Percentiles rank a stretch among this genome's conserved stretches.
Evolutionary conservation across 92 coral and sea anemone genomes (phyloP).

Genomic region (Umimayanthus chanpuru): DNA sequence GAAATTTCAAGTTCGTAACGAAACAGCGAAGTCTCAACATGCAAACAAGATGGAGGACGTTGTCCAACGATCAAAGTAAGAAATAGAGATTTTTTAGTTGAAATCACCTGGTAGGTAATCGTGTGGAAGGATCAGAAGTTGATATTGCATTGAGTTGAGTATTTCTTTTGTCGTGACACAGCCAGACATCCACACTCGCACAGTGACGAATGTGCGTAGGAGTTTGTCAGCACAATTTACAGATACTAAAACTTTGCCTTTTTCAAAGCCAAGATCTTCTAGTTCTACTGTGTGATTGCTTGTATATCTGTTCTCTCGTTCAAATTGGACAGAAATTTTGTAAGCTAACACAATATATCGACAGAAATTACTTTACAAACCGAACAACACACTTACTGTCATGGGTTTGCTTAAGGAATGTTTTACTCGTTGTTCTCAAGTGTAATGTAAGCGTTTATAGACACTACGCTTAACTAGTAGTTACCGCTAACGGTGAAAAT

Average conservation of each 20-base stretch:
- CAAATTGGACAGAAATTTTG: not conserved
- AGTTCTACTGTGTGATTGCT: not conserved
- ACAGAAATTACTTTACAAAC: no score
- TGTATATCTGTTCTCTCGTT: not conserved
- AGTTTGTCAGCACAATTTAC: not conserved
- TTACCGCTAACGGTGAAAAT: not conserved
- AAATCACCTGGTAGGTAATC: not conserved
- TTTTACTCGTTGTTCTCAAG: no score
- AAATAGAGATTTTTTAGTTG: not conserved
- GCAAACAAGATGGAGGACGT: slow-evolving; percentile 55
- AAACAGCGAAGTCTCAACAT: slow-evolving; percentile 57
- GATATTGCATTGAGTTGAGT: not conserved
- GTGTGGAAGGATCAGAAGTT: not conserved
- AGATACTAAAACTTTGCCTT: not conserved
- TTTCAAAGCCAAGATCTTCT: not conserved
- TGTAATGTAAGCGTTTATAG: no score
- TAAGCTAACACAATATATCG: no score
- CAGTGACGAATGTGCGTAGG: not conserved
- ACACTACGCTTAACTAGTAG: no score
- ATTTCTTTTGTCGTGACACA: not conserved
- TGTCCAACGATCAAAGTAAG: slow-evolving; percentile 66
- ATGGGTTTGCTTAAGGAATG: not conserved
- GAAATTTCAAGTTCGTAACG: slow-evolving; percentile 79
- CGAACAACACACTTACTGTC: not conserved
- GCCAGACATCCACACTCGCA: no score